phyloP scores from a whole-genome alignment of 2,113 vertebrate species.

The Helogale parvula region DNA sequence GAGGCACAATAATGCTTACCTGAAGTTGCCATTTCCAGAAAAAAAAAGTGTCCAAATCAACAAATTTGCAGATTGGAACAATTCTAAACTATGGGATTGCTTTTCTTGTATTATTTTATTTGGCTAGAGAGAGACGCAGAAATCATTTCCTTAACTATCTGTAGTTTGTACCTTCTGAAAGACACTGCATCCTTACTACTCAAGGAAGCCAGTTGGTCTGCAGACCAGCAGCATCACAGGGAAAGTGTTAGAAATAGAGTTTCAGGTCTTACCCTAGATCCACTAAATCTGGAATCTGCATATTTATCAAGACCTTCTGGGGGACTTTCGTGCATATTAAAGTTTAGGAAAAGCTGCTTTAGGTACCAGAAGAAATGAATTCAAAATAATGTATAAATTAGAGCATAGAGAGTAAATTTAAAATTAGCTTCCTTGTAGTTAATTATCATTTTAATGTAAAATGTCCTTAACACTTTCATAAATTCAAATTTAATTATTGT shows the following conservation, averaged over 20 bases:
- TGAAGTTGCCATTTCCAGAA: slow-evolving; percentile 6
- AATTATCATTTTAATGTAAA: slow-evolving; percentile 72
- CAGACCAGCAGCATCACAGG: neutral
- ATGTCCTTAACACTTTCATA: slow-evolving; percentile 66
- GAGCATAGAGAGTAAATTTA: slow-evolving; percentile 40
- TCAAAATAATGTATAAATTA: slow-evolving; percentile 62
- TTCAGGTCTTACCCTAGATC: too few species aligned
- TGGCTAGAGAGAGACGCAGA: neutral
- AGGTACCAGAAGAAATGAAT: slow-evolving; percentile 16
- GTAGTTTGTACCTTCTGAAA: neutral
- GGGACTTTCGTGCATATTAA: neutral
- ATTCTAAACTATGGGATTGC: neutral
- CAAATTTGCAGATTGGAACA: neutral
- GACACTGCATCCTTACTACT: neutral
- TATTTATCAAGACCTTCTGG: neutral
- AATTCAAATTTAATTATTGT: slow-evolving; percentile 79
- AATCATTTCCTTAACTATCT: neutral
- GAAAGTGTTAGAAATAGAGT: neutral
- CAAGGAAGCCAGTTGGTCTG: neutral
- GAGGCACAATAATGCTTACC: neutral
- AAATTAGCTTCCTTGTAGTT: slow-evolving; percentile 71
- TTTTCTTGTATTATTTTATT: slow-evolving; percentile 36
- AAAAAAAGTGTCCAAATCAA: neutral
- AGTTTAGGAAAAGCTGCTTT: slow-evolving; percentile 5
- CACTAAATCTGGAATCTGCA: neutral